phyloP scores from a whole-genome alignment of 2,113 vertebrate species.

The Cromileptes altivelis region DNA sequence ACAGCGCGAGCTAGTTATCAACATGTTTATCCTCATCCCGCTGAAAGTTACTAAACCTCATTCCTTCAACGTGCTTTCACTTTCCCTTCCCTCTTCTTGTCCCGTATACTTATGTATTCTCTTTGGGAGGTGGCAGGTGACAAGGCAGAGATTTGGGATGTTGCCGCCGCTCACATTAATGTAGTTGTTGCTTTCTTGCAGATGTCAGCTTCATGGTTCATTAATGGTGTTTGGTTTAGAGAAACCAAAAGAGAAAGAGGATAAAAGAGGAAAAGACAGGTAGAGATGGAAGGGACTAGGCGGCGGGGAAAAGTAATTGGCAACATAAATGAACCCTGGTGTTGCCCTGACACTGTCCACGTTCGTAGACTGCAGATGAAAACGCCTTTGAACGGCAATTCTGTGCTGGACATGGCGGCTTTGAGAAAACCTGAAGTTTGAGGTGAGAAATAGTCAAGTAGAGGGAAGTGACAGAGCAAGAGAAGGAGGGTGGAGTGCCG shows the following conservation, averaged over 20 bases:
- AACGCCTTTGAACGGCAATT: slow-evolving; percentile 40
- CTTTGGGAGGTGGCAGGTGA: slow-evolving; percentile 72
- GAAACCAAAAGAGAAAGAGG: slow-evolving; percentile 81
- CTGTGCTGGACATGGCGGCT: slow-evolving; percentile 40
- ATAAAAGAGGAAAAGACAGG: slow-evolving; percentile 89
- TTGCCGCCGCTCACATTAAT: slow-evolving; percentile 65
- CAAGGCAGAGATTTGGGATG: slow-evolving; percentile 67
- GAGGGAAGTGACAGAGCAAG: slow-evolving; percentile 53
- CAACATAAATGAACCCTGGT: slow-evolving; percentile 44
- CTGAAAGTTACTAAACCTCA: slow-evolving; percentile 6
- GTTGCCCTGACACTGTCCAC: slow-evolving; percentile 43
- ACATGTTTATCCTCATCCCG: slow-evolving; percentile 7
- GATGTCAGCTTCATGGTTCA: slow-evolving; percentile 79
- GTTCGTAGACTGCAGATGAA: slow-evolving; percentile 55
- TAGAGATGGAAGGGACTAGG: slow-evolving; percentile 80
- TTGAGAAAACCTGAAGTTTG: slow-evolving; percentile 55
- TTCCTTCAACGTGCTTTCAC: not conserved
- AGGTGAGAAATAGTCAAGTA: slow-evolving; percentile 62
- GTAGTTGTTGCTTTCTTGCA: slow-evolving; percentile 76
- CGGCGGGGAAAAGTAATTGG: slow-evolving; percentile 61
- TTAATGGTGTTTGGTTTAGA: slow-evolving; percentile 77
- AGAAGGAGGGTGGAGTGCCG: slow-evolving; percentile 36
- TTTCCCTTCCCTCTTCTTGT: slow-evolving; percentile 26
- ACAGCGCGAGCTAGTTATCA: not conserved
- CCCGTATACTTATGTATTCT: slow-evolving; percentile 69